These are phyloP conservation scores for Florisuga fusca DNA, from an alignment of 2,797 vertebrate genomes.

Conservation along the genomic window DNA sequence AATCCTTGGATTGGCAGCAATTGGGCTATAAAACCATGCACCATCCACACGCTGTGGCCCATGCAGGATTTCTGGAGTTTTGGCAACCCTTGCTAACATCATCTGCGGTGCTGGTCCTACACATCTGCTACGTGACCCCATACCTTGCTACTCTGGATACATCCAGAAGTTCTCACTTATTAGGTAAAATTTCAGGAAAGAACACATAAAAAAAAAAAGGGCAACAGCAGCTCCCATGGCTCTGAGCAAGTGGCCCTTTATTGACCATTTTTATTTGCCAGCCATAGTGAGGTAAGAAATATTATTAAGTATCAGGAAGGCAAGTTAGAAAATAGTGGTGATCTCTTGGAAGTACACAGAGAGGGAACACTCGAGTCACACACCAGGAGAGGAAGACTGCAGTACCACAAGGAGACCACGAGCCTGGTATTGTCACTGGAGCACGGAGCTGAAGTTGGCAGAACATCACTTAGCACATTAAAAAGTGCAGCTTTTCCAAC, in stretches of 20 bases:
- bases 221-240: neutral
- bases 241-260: neutral
- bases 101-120: neutral
- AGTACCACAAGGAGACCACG: neutral
- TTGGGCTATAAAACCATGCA: neutral
- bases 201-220: neutral
- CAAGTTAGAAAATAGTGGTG: neutral
- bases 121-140: fast-evolving
- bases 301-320: neutral
- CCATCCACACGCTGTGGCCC: neutral
- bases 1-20: neutral
- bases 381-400: neutral
- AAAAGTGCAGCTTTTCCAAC: neutral
- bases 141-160: neutral
- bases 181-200: neutral
- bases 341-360: neutral
- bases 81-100: neutral
- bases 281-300: neutral
- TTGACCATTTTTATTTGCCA: neutral
- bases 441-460: neutral
- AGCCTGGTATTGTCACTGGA: neutral
- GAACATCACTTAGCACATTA: fast-evolving
- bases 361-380: neutral
- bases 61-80: neutral
- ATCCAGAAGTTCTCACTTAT: neutral